A percentile compares a stretch with the other conserved stretches of the same genome.
Evolutionary conservation across 2,888 invertebrate genomes (phyloP).

Genomic region (Oscheius sp.): DNA sequence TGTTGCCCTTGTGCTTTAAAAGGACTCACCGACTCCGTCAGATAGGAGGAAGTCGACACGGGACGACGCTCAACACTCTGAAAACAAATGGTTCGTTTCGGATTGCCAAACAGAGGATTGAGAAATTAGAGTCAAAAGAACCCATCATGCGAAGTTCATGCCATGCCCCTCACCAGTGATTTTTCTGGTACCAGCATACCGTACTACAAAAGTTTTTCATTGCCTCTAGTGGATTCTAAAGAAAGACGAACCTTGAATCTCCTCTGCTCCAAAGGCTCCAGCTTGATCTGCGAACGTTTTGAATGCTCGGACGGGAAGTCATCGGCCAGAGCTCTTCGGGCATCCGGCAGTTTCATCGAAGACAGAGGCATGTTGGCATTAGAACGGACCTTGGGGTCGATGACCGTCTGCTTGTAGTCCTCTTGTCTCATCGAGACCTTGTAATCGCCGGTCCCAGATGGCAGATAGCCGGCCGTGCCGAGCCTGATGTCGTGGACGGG

Average conservation of each 20-base stretch:
- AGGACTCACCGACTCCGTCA: conserved; percentile 64
- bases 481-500: conserved; percentile 61
- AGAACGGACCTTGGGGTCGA: conserved; percentile 72
- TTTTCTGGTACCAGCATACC: conserved; percentile 33
- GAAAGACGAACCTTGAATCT: conserved; percentile 56
- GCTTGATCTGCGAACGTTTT: conserved; percentile 66
- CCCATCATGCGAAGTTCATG: conserved; percentile 22
- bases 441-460: conserved; percentile 68
- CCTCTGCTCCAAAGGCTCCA: conserved; percentile 72
- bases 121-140: conserved; percentile 19
- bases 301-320: conserved; percentile 71
- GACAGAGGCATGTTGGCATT: conserved; percentile 67
- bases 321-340: conserved; percentile 56
- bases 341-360: conserved; percentile 57
- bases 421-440: conserved; percentile 67
- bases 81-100: background rate
- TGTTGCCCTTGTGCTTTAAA: too few relatives aligned
- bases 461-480: conserved; percentile 56
- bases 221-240: too few relatives aligned
- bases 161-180: conserved; percentile 30
- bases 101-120: background rate
- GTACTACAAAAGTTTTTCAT: conserved; percentile 15
- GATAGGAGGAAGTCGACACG: conserved; percentile 69
- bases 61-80: conserved; percentile 70
- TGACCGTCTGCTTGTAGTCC: conserved; percentile 71